These are phyloP conservation scores for Typhlichthys subterraneus DNA, from an alignment of 2,797 vertebrate species.

Conservation along the genomic window DNA sequence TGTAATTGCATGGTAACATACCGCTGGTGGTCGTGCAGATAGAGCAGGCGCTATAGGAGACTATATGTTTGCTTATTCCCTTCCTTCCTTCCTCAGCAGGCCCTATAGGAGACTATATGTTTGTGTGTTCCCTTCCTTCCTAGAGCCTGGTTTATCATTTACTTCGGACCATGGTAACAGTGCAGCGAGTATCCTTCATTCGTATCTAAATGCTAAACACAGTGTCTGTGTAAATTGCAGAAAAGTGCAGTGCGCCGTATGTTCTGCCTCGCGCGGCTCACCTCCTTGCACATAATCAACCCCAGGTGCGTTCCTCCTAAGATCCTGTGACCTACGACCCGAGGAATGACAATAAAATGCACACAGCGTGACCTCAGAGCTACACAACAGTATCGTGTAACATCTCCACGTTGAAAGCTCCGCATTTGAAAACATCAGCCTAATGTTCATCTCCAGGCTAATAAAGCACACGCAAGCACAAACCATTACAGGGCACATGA, in stretches of 20 bases:
- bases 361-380: background rate
- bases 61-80: too few relatives aligned
- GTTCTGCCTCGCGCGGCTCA: slow-evolving; percentile 1
- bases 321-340: background rate
- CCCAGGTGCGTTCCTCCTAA: slow-evolving; percentile 1
- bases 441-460: too few relatives aligned
- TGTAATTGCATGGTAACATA: too few relatives aligned
- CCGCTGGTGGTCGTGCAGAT: too few relatives aligned
- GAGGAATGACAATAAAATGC: background rate
- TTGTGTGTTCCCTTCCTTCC: too few relatives aligned
- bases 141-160: too few relatives aligned
- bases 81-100: too few relatives aligned
- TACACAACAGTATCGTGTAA: background rate
- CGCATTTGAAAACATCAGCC: too few relatives aligned
- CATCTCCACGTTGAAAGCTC: too few relatives aligned
- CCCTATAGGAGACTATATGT: too few relatives aligned
- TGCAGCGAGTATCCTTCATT: slow-evolving; percentile 21
- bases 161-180: background rate
- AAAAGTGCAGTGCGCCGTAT: slow-evolving; percentile 1
- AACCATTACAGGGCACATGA: background rate
- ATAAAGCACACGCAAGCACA: too few relatives aligned
- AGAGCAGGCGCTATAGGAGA: too few relatives aligned
- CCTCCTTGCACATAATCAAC: slow-evolving; percentile 6
- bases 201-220: slow-evolving; percentile 28
- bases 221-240: slow-evolving; percentile 6